A percentile compares a stretch with the other conserved stretches of the same genome.
Evolutionary conservation across 2,113 vertebrate species (phyloP).

Genomic region (Craseonycteris thonglongyai): DNA sequence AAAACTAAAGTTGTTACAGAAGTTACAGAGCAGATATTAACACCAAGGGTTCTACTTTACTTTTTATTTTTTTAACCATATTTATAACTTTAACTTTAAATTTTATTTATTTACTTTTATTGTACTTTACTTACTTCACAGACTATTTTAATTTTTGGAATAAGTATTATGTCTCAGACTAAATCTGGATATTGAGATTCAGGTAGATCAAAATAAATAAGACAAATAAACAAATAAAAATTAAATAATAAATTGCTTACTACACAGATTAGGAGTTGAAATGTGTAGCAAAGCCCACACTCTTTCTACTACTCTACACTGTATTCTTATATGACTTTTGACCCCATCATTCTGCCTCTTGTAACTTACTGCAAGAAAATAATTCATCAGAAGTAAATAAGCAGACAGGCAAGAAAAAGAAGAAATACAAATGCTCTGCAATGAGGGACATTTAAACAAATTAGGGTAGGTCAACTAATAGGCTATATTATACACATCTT

Average conservation of each 20-base stretch:
- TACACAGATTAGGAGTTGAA: neutral
- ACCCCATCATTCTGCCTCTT: neutral
- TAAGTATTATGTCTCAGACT: neutral
- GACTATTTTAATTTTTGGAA: neutral
- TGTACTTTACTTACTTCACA: neutral
- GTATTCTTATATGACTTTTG: neutral
- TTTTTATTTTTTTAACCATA: neutral
- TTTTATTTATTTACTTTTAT: slow-evolving; percentile 5
- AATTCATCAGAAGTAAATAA: neutral
- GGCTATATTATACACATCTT: neutral
- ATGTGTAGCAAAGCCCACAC: neutral
- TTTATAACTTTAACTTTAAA: neutral
- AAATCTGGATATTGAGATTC: neutral
- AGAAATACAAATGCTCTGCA: neutral
- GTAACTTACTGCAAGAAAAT: neutral
- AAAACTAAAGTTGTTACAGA: neutral
- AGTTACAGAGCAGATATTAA: neutral
- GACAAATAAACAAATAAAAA: too few species aligned
- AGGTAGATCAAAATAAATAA: neutral
- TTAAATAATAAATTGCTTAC: neutral
- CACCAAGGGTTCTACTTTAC: neutral
- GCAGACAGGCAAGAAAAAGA: neutral
- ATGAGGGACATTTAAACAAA: neutral
- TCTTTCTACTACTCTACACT: neutral
- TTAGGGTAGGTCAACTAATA: neutral